Evolutionary conservation across 2,797 vertebrate genomes (phyloP), one percentile per base, ranked within the genome.

Genomic region (Ptychadena robeensis): DNA sequence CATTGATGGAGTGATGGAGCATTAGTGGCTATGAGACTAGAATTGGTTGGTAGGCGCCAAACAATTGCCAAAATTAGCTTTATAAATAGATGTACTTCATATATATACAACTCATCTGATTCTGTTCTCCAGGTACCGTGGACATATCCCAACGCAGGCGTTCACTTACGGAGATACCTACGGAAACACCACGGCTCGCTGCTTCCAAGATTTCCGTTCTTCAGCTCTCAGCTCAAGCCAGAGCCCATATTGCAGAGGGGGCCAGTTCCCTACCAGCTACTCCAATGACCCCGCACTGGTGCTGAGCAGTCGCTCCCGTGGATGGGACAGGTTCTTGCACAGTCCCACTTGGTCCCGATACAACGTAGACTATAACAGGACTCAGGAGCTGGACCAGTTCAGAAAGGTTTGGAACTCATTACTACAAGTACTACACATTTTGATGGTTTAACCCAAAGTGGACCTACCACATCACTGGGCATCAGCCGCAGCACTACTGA

Each of bases 211-310:
- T 68, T 86, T 82, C 34, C 86, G 88, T 59, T 77, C 61, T 0
- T 14, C 85, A 0, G 86, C 80, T 34, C 80, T 91, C 86, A 86
- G 85, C 65, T 82, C 71, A 40, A 89, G 87, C 82, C 37, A 12
- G 27, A 75, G 68, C 1, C 66, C 86, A 1, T 85, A 85, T 71
- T 80, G 82, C 69, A 82, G 64, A 28, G 87, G 88, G 0, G 80
- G 89, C 0, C 82, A 88, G 71, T 90, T 93, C 65, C 92, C 91
- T 0, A 90, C 90, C 2, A 53, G 92, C 78, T 87, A 74, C 85
- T 88, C 89, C 7, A 73, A 82, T 8, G 73, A 74, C 27, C 83
- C 89, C 0, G 27, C 30, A 22, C 25, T 89, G 0, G 66, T 80
- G 53, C 63, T 76, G 0, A 59, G 32, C 0, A 10, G 53, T 2